Percentiles rank a stretch among this genome's conserved stretches.
phyloP scores from a whole-genome alignment of 2,888 invertebrate species.

The Microchrysa polita region DNA sequence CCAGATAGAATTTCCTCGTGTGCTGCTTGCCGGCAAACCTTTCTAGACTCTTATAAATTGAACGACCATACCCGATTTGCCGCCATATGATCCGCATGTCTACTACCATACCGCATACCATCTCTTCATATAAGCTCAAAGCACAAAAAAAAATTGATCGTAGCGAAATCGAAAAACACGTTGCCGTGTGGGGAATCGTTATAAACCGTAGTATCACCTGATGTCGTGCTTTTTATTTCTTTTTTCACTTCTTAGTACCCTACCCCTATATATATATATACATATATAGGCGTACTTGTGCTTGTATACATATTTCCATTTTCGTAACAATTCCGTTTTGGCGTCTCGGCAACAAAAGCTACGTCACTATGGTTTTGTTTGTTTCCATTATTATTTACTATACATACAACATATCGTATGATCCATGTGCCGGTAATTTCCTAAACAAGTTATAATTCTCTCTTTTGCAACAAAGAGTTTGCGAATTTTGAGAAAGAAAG shows the following conservation, averaged over 20 bases:
- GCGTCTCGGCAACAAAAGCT: background rate
- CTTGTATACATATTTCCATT: no score
- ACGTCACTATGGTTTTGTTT: constrained; percentile 31
- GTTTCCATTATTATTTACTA: constrained; percentile 30
- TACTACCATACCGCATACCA: no score
- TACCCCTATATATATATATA: no score
- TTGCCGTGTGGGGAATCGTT: constrained; percentile 35
- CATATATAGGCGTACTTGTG: no score
- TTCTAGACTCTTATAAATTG: constrained; percentile 15
- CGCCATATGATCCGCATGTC: no score
- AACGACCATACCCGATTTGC: background rate
- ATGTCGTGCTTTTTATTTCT: constrained; percentile 44
- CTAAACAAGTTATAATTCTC: no score
- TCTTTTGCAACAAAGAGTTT: no score
- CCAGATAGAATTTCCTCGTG: background rate
- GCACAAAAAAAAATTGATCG: no score
- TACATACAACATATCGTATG: constrained; percentile 5
- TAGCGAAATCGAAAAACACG: background rate
- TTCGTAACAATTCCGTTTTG: background rate
- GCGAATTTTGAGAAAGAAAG: no score
- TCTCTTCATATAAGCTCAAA: no score
- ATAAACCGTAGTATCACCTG: constrained; percentile 49
- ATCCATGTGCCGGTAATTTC: constrained; percentile 1
- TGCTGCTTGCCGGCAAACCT: constrained; percentile 36
- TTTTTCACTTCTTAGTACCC: background rate